Evolutionary conservation across 2,888 invertebrate species (phyloP), one percentile per base, ranked within the genome.

Genomic region (Amorpha juglandis): DNA sequence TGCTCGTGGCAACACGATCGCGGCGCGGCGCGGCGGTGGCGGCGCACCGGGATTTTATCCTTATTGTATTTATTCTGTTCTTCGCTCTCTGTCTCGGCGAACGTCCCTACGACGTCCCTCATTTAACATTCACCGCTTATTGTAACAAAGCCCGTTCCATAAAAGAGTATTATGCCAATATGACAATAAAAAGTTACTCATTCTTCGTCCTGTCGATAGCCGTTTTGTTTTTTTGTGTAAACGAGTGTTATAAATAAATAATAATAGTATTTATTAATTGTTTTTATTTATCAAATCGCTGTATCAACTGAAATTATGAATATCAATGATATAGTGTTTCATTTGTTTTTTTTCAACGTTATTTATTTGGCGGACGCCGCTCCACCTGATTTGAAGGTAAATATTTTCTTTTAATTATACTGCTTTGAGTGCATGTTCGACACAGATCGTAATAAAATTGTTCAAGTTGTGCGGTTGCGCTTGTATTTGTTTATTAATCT

Each of bases 51-150:
- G 84, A 84, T 82, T 81, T 86, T 84, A 84, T 88, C 87, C 86
- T 87, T 87, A 83, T 85, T 90, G 84, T 87, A 84, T 87, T 88
- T 92, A 91, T 89, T 92, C 89, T 80, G 87, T 86, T 86, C 84
- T 81, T 83, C 83, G 86, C 88, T 83, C 86, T 86, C 87, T 81
- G 82, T 83, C 83, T 80, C 80, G 82, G 70, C 83, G 86, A 84
- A 87, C 90, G 90, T 85, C 81, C 82, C 80, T 75, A 75, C 75
- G 71, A 77, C 75, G 76, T 79, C 79, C 79, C 75, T 76, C 76
- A 78, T 79, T 79, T 78, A 76, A 73, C 71, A 69, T 71, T 70
- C 67, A 72, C 72, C 71, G 73, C 78, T 78, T 77, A 76, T 75
- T 78, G 69, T 75, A 80, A 84, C 78, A 81, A 67, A 82, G 81